A percentile compares a stretch with the other conserved stretches of the same genome.
These are phyloP conservation scores for Zelleria hepariella DNA, from an alignment of 2,888 invertebrate genomes.

Conservation along the genomic window DNA sequence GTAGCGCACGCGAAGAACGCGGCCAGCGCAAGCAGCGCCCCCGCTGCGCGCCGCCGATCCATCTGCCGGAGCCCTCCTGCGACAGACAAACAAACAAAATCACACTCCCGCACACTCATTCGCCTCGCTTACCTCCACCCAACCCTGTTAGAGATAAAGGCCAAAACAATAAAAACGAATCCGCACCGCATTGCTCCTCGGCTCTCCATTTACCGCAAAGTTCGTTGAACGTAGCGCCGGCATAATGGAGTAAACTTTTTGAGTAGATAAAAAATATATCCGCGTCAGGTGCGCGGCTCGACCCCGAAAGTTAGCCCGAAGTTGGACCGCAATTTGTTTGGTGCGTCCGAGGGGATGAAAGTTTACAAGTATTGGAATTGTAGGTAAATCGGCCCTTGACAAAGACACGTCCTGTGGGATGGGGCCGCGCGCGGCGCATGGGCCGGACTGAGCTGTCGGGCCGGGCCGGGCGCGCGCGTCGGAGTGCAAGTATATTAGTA, in stretches of 20 bases:
- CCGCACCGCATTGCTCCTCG: not conserved
- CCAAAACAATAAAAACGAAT: not conserved
- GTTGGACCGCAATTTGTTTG: not conserved
- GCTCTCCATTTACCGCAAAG: not conserved
- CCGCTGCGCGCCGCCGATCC: constrained; percentile 68
- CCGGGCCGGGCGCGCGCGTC: not conserved
- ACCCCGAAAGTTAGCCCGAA: not conserved
- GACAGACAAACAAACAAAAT: constrained; percentile 16
- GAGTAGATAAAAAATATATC: not conserved
- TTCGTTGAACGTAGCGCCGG: not conserved
- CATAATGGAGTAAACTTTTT: not conserved
- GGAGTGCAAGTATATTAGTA: too few relatives aligned
- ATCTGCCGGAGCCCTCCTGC: constrained; percentile 62
- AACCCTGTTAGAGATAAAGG: not conserved
- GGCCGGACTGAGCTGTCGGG: too few relatives aligned
- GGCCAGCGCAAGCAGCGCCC: constrained; percentile 68
- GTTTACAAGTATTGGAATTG: not conserved
- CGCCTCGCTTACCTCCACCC: not conserved
- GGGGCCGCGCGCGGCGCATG: not conserved
- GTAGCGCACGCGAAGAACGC: constrained; percentile 60
- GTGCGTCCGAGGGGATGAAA: not conserved
- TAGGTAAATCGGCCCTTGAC: not conserved
- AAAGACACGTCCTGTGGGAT: not conserved
- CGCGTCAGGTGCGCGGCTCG: not conserved
- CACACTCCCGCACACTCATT: not conserved